phyloP scores from a whole-genome alignment of 2,797 vertebrate genomes.

The Knipowitschia caucasica region DNA sequence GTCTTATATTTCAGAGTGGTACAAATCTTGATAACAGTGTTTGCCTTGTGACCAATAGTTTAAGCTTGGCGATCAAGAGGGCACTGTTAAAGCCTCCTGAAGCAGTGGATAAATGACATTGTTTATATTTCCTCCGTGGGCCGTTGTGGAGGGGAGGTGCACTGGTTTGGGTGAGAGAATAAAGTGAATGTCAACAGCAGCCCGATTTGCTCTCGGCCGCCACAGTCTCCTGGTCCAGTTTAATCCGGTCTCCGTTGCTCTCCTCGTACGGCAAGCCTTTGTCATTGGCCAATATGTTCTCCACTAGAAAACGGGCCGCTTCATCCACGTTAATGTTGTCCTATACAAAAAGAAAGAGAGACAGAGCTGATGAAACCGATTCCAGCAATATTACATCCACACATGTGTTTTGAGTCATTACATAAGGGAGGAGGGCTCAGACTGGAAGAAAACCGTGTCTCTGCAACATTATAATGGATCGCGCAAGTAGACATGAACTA shows the following conservation, averaged over 20 bases:
- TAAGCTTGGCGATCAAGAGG: slow-evolving; percentile 22
- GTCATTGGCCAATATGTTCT: slow-evolving; percentile 89
- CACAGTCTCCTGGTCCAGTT: slow-evolving; percentile 81
- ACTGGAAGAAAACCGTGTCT: neutral
- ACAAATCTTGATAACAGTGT: neutral
- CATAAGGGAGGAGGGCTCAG: neutral
- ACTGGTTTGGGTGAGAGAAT: slow-evolving; percentile 21
- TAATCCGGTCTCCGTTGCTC: slow-evolving; percentile 84
- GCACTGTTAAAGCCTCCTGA: slow-evolving; percentile 31
- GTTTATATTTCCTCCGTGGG: slow-evolving; percentile 33
- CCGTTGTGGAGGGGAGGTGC: slow-evolving; percentile 24
- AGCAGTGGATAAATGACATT: slow-evolving; percentile 27
- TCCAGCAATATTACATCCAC: too few species aligned
- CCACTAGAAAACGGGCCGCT: slow-evolving; percentile 93
- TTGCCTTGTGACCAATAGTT: slow-evolving; percentile 3
- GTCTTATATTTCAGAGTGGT: slow-evolving; percentile 9
- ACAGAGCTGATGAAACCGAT: slow-evolving; percentile 6
- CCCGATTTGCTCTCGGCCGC: slow-evolving; percentile 87
- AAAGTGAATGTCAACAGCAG: slow-evolving; percentile 83
- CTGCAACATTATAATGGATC: neutral
- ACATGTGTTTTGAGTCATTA: neutral
- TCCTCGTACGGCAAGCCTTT: slow-evolving; percentile 88
- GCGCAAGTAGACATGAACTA: neutral
- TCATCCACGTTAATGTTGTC: slow-evolving; percentile 97
- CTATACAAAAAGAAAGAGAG: slow-evolving; percentile 65